Percentiles rank a stretch among this genome's conserved stretches.
Conservation (phyloP, 37 sponge, comb jelly and placozoan genomes). For the Petrosia ficiformis region DNA sequence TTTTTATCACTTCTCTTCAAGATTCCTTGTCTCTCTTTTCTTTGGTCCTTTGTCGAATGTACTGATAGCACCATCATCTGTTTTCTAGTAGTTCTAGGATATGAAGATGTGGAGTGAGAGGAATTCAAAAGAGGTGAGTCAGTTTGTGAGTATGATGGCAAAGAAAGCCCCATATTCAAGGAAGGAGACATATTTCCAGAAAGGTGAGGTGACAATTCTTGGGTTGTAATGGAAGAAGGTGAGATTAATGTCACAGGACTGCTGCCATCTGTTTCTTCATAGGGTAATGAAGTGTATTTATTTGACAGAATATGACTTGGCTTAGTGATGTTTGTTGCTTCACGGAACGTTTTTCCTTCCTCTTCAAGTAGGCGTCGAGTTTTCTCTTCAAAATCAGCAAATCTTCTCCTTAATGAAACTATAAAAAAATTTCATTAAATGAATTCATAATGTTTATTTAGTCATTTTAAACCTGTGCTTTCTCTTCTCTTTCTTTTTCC, state of each 20-base stretch:
- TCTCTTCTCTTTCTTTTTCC: neutral
- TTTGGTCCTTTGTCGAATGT: neutral
- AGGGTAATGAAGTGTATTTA: no score
- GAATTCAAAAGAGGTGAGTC: no score
- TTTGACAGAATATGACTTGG: no score
- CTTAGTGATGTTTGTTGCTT: neutral
- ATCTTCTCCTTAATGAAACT: slow-evolving; percentile 16
- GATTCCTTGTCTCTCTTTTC: neutral
- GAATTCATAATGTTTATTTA: neutral
- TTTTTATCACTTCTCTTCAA: neutral
- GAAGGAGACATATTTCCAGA: no score
- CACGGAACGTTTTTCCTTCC: slow-evolving; percentile 22
- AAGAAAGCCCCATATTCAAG: no score
- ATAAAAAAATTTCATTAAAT: neutral
- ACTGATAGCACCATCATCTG: no score
- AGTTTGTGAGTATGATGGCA: neutral
- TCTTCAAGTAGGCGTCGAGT: slow-evolving; percentile 20
- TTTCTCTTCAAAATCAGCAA: slow-evolving; percentile 17
- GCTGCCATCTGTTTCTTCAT: no score
- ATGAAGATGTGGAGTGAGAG: no score
- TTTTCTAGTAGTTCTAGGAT: no score
- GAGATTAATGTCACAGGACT: no score
- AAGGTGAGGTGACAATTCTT: no score
- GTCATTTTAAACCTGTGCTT: neutral
- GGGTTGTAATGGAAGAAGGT: no score